These are phyloP conservation scores for Hydractinia echinata DNA, from an alignment of 30 jellyfish, hydroid and myxozoan species.

Conservation along the genomic window DNA sequence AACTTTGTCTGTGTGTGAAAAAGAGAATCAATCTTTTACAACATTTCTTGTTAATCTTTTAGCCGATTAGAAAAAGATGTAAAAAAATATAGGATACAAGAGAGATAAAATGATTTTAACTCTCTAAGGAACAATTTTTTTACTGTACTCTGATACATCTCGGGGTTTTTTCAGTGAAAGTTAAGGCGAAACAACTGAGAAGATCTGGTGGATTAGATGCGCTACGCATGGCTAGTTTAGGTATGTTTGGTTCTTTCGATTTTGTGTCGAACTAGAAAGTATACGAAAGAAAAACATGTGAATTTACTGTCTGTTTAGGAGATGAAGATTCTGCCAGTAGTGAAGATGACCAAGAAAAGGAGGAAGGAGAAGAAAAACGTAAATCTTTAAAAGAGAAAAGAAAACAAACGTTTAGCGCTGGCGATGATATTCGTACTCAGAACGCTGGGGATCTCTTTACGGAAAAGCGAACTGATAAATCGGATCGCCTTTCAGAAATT, in stretches of 20 bases:
- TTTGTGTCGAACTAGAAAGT: no score
- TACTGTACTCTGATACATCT: no score
- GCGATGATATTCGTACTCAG: neutral
- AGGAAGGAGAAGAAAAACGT: neutral
- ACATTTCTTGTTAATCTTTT: no score
- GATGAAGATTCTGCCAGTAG: slow-evolving; percentile 64
- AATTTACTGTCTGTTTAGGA: slow-evolving; percentile 21
- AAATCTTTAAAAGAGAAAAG: neutral
- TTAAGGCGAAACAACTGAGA: slow-evolving; percentile 38
- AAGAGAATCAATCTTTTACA: no score
- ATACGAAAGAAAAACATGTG: neutral
- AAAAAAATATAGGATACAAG: no score
- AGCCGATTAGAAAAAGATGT: no score
- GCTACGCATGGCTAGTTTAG: slow-evolving; percentile 60
- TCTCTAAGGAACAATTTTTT: no score
- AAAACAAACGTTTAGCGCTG: neutral
- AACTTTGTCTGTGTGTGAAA: no score
- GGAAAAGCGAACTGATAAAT: no score
- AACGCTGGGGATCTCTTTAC: no score
- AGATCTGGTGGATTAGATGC: slow-evolving; percentile 95
- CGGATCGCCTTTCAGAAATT: no score
- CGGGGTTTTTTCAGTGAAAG: slow-evolving; percentile 6
- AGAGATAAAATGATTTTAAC: no score
- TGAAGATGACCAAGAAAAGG: slow-evolving; percentile 58
- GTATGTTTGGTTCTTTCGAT: slow-evolving; percentile 41